phyloP scores from a whole-genome alignment of 2,113 vertebrate genomes.

The Pollachius pollachius region DNA sequence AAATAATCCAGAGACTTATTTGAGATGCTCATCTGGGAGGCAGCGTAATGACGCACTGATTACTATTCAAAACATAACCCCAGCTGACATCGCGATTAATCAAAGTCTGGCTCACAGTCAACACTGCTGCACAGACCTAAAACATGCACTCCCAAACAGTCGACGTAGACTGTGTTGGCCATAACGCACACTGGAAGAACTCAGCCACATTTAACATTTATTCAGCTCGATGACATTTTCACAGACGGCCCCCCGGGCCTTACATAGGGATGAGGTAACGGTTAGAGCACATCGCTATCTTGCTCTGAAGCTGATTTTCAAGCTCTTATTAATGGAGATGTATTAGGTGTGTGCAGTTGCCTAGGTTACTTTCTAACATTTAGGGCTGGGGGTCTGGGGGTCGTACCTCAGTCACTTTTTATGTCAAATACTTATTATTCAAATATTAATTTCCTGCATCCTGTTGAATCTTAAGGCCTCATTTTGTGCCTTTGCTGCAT shows the following conservation, averaged over 20 bases:
- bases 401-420: too few species aligned
- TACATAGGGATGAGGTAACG: slow-evolving; percentile 16
- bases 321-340: slow-evolving; percentile 40
- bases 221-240: neutral
- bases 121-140: slow-evolving; percentile 10
- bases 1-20: neutral
- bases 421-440: too few species aligned
- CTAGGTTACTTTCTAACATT: slow-evolving; percentile 11
- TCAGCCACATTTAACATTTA: neutral
- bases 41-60: slow-evolving; percentile 10
- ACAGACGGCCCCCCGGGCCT: neutral
- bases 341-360: slow-evolving; percentile 15
- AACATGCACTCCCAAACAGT: slow-evolving; percentile 11
- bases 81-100: slow-evolving; percentile 17
- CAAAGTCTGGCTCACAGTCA: slow-evolving; percentile 10
- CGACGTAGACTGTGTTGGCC: neutral
- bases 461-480: too few species aligned
- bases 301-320: slow-evolving; percentile 28
- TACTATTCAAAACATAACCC: slow-evolving; percentile 28
- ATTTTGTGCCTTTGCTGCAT: too few species aligned
- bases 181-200: too few species aligned
- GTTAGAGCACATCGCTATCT: slow-evolving; percentile 28
- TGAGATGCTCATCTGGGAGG: neutral
- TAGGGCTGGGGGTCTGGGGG: too few species aligned
- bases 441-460: too few species aligned